A percentile compares a stretch with the other conserved stretches of the same genome.
These are phyloP conservation scores for Pseudolaguvia tuberculata DNA, from an alignment of 2,113 vertebrate species.

Conservation along the genomic window DNA sequence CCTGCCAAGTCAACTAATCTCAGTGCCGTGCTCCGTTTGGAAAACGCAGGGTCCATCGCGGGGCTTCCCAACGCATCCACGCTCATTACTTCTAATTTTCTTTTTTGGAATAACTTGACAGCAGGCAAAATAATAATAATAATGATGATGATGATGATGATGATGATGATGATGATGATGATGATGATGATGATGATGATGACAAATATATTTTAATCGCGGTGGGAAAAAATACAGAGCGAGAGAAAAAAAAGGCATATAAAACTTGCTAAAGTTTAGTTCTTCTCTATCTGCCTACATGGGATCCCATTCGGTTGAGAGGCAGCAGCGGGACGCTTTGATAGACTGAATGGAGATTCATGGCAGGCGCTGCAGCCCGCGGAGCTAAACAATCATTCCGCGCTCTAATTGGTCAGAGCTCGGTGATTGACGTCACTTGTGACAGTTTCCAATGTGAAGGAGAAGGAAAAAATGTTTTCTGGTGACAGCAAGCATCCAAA, in stretches of 20 bases:
- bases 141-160: slow-evolving; percentile 64
- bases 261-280: slow-evolving; percentile 74
- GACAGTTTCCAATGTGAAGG: slow-evolving; percentile 77
- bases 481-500: slow-evolving; percentile 61
- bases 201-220: slow-evolving; percentile 79
- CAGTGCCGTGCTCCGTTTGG: slow-evolving; percentile 83
- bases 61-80: slow-evolving; percentile 80
- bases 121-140: slow-evolving; percentile 79
- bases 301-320: slow-evolving; percentile 80
- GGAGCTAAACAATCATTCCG: slow-evolving; percentile 83
- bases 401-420: slow-evolving; percentile 79
- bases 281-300: slow-evolving; percentile 77
- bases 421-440: slow-evolving; percentile 82
- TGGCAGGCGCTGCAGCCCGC: slow-evolving; percentile 76
- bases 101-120: slow-evolving; percentile 81
- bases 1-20: slow-evolving; percentile 86
- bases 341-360: slow-evolving; percentile 85
- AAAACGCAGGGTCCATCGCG: slow-evolving; percentile 84
- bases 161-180: slow-evolving; percentile 70
- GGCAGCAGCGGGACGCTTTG: slow-evolving; percentile 83
- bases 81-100: slow-evolving; percentile 77
- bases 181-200: slow-evolving; percentile 66
- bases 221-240: slow-evolving; percentile 63
- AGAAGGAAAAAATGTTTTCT: slow-evolving; percentile 67
- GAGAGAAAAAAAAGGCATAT: slow-evolving; percentile 58